These are phyloP conservation scores for Oreohelix idahoensis DNA, from an alignment of 1,140 invertebrate genomes.

Conservation along the genomic window DNA sequence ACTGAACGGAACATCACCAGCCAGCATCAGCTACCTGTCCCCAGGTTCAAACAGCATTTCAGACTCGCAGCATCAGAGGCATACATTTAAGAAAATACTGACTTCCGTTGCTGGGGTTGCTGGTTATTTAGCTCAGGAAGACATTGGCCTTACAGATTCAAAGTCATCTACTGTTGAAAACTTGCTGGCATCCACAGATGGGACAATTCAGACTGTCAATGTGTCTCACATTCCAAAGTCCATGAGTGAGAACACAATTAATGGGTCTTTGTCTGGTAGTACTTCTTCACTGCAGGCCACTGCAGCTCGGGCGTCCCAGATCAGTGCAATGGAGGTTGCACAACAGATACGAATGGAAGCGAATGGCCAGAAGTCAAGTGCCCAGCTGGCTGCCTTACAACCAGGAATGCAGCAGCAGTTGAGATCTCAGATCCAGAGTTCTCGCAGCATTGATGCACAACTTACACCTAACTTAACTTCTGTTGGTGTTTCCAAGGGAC, in stretches of 20 bases:
- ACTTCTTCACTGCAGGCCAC: not conserved
- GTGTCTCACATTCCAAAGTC: slow-evolving; percentile 32
- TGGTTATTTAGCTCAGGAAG: not conserved
- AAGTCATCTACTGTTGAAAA: slow-evolving; percentile 22
- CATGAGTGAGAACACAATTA: not conserved
- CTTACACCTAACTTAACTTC: not conserved
- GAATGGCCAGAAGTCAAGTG: slow-evolving; percentile 35
- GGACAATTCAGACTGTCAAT: slow-evolving; percentile 34
- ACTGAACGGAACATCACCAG: not conserved
- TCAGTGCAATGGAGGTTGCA: slow-evolving; percentile 36
- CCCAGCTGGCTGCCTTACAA: slow-evolving; percentile 3
- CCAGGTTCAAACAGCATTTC: slow-evolving; percentile 23
- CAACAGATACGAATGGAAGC: slow-evolving; percentile 38
- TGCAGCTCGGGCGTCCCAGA: not conserved
- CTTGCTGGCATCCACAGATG: slow-evolving; percentile 13
- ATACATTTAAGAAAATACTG: slow-evolving; percentile 22
- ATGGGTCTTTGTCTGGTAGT: not conserved
- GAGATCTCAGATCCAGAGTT: slow-evolving; percentile 31
- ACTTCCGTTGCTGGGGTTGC: not conserved
- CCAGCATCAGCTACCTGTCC: not conserved
- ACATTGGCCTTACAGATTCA: not conserved
- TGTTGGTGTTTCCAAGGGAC: not conserved
- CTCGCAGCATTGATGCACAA: slow-evolving; percentile 35
- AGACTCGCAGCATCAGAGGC: not conserved
- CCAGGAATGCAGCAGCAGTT: slow-evolving; percentile 33